These are phyloP conservation scores for Apogon talboti DNA, from an alignment of 2,797 vertebrate species.

Conservation along the genomic window DNA sequence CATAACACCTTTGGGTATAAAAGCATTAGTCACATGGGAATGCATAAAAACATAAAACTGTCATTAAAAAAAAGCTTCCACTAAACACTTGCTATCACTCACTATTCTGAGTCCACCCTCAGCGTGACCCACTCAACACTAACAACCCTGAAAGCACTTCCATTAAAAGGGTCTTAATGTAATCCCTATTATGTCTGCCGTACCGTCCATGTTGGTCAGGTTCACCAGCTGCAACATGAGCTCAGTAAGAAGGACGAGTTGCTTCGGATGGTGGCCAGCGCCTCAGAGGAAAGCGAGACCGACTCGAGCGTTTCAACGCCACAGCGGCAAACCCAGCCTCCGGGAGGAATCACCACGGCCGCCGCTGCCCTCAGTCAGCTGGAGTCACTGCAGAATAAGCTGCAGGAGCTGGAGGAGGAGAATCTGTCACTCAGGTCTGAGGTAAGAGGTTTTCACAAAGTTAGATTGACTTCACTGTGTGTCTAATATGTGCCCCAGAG, in stretches of 20 bases:
- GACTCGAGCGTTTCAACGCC: constrained; percentile 94
- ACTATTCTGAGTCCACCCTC: too few relatives aligned
- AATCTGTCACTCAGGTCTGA: constrained; percentile 91
- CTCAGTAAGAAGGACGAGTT: constrained; percentile 95
- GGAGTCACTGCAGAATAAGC: constrained; percentile 91
- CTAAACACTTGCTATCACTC: too few relatives aligned
- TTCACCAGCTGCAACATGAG: constrained; percentile 96
- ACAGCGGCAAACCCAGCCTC: constrained; percentile 80
- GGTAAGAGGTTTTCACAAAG: constrained; percentile 70
- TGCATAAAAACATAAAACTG: too few relatives aligned
- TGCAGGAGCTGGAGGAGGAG: constrained; percentile 95
- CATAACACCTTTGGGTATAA: too few relatives aligned
- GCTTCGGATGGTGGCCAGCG: constrained; percentile 92
- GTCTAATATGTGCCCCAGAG: background rate
- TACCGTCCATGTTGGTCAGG: constrained; percentile 72
- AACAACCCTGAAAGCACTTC: too few relatives aligned
- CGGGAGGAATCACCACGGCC: constrained; percentile 46
- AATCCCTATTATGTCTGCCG: background rate
- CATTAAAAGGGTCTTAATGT: too few relatives aligned
- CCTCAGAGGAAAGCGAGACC: constrained; percentile 95
- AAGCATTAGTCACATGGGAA: too few relatives aligned
- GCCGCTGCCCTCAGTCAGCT: constrained; percentile 87
- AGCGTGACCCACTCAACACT: too few relatives aligned
- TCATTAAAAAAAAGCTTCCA: too few relatives aligned
- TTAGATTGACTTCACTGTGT: background rate